Conservation (phyloP, 2,113 vertebrate species). For the Mustelus asterias region DNA sequence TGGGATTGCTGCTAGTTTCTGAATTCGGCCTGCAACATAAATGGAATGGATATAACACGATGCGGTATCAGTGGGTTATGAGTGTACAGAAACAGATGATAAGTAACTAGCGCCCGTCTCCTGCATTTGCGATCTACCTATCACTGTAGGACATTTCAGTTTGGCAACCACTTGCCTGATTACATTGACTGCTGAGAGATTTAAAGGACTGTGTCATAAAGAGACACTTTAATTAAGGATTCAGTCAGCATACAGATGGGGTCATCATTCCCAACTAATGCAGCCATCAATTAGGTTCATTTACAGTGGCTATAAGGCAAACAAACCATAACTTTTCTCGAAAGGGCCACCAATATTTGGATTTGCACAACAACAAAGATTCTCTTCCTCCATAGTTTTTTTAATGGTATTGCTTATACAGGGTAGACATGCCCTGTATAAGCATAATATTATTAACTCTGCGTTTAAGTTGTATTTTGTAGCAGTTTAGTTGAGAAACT, state of each 20-base stretch:
- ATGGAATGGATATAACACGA: not conserved
- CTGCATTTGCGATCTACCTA: not conserved
- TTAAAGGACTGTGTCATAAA: not conserved
- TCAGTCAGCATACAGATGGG: slow-evolving; percentile 36
- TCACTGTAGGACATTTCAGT: not conserved
- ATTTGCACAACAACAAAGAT: not conserved
- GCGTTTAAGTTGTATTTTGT: not conserved
- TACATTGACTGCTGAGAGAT: not conserved
- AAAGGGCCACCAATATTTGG: not conserved
- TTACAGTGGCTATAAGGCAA: not conserved
- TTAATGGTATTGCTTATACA: not conserved
- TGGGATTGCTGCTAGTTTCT: not conserved
- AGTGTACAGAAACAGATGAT: not conserved
- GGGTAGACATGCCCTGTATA: not conserved
- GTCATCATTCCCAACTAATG: not conserved
- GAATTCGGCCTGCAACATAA: not conserved
- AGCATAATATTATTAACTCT: not conserved
- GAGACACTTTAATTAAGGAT: slow-evolving; percentile 40
- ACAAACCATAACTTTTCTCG: not conserved
- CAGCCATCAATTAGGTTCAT: not conserved
- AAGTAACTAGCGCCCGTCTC: not conserved
- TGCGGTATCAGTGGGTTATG: not conserved
- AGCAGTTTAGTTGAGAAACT: not conserved
- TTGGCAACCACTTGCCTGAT: slow-evolving; percentile 35
- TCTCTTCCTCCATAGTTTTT: not conserved